Evolutionary conservation across 1,140 invertebrate genomes (phyloP).

Genomic region (Amphibalanus amphitrite): DNA sequence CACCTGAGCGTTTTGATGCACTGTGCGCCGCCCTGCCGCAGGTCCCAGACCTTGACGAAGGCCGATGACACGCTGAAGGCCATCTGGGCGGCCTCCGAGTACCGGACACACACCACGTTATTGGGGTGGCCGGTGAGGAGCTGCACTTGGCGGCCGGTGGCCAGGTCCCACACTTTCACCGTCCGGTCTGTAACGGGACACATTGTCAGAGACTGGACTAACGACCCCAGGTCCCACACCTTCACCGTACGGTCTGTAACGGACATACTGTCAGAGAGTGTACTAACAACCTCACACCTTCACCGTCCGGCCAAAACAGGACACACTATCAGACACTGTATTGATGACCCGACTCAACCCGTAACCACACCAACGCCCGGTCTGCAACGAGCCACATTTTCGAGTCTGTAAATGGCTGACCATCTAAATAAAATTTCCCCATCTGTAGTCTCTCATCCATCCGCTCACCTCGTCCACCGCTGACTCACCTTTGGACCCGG

Average conservation of each 20-base stretch:
- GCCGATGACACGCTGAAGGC: conserved; percentile 62
- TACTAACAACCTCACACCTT: too few species aligned
- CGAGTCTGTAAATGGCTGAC: not conserved
- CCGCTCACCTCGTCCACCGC: too few species aligned
- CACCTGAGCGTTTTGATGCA: conserved; percentile 50
- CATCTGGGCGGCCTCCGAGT: conserved; percentile 40
- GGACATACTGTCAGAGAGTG: too few species aligned
- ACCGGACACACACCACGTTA: conserved; percentile 55
- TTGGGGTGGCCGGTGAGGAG: conserved; percentile 52
- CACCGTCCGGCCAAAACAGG: too few species aligned
- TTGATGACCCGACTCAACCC: too few species aligned
- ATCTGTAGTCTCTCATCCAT: too few species aligned
- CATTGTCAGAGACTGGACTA: conserved; percentile 27
- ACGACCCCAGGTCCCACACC: conserved; percentile 64
- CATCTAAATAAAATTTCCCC: too few species aligned
- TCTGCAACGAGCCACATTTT: conserved; percentile 35
- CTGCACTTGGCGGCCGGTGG: conserved; percentile 41
- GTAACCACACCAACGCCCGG: too few species aligned
- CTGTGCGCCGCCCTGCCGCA: conserved; percentile 36
- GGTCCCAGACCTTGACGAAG: conserved; percentile 60
- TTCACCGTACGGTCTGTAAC: too few species aligned
- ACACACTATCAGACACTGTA: too few species aligned
- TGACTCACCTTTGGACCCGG: conserved; percentile 58
- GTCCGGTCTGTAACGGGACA: conserved; percentile 49
- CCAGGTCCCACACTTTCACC: conserved; percentile 71